Conservation (phyloP, 2,888 invertebrate species). For the Seladonia tumulorum region DNA sequence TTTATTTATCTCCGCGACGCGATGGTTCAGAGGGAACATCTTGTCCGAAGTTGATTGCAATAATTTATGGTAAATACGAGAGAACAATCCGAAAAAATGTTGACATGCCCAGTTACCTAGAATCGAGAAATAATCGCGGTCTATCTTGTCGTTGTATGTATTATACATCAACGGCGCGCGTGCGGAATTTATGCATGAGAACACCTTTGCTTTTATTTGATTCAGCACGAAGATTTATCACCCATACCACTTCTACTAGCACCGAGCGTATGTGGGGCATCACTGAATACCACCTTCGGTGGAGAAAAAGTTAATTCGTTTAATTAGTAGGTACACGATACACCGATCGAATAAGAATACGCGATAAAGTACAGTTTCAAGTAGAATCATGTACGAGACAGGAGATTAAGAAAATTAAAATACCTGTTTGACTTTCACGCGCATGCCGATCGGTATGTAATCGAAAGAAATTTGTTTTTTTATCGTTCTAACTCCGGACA, state of each 20-base stretch:
- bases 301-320: slow-evolving; percentile 6
- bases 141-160: slow-evolving; percentile 30
- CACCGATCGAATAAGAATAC: background rate
- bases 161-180: slow-evolving; percentile 45
- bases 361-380: background rate
- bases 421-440: background rate
- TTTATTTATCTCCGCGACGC: too few relatives aligned
- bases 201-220: slow-evolving; percentile 60
- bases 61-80: background rate
- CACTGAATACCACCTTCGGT: slow-evolving; percentile 2
- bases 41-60: background rate
- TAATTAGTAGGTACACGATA: slow-evolving; percentile 22
- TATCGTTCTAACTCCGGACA: background rate
- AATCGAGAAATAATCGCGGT: slow-evolving; percentile 37
- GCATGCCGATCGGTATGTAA: background rate
- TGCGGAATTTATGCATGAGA: slow-evolving; percentile 68
- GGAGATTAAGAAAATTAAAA: background rate
- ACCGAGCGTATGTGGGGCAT: slow-evolving; percentile 4
- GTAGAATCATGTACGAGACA: background rate
- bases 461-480: background rate
- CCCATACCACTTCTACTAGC: slow-evolving; percentile 25
- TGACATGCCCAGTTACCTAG: slow-evolving; percentile 35
- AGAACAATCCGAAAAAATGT: background rate
- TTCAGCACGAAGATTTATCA: slow-evolving; percentile 58
- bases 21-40: too few relatives aligned